phyloP scores from a whole-genome alignment of 2,888 invertebrate species.

The Macrophya alboannulata region DNA sequence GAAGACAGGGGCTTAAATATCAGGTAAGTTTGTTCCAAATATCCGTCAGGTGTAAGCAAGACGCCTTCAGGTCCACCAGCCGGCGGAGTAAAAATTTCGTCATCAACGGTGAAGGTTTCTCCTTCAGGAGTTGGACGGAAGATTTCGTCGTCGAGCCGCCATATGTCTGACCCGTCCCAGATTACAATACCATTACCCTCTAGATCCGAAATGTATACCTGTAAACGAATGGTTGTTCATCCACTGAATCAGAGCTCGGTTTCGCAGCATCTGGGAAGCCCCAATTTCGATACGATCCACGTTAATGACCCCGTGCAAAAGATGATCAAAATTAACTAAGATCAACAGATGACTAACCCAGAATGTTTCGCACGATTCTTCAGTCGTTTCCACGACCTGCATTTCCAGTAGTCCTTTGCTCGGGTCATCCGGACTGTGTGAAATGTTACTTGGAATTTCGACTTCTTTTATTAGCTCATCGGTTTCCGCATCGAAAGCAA shows the following conservation, averaged over 20 bases:
- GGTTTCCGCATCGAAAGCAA: background rate
- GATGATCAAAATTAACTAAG: too few species aligned
- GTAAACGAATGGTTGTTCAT: background rate
- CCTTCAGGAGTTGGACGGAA: slow-evolving; percentile 89
- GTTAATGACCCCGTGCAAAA: too few species aligned
- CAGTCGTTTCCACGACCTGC: background rate
- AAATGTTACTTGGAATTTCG: slow-evolving; percentile 4
- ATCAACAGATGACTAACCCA: slow-evolving; percentile 15
- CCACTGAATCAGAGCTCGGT: background rate
- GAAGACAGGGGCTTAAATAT: slow-evolving; percentile 79
- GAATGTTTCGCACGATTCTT: background rate
- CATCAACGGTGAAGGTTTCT: slow-evolving; percentile 86
- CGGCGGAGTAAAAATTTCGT: slow-evolving; percentile 85
- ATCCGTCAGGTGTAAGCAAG: slow-evolving; percentile 83
- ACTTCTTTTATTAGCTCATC: background rate
- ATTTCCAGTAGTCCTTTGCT: background rate
- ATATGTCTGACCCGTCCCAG: slow-evolving; percentile 2
- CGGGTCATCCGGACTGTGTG: background rate
- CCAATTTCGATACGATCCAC: too few species aligned
- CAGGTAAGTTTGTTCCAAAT: slow-evolving; percentile 57
- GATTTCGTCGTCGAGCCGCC: slow-evolving; percentile 6
- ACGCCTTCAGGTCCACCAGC: slow-evolving; percentile 87
- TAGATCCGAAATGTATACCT: slow-evolving; percentile 19
- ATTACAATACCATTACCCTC: background rate
- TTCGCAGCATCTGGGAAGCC: background rate